Percentiles rank a stretch among this genome's conserved stretches.
phyloP scores from a whole-genome alignment of 2,797 vertebrate species.

The Melanogrammus aeglefinus region DNA sequence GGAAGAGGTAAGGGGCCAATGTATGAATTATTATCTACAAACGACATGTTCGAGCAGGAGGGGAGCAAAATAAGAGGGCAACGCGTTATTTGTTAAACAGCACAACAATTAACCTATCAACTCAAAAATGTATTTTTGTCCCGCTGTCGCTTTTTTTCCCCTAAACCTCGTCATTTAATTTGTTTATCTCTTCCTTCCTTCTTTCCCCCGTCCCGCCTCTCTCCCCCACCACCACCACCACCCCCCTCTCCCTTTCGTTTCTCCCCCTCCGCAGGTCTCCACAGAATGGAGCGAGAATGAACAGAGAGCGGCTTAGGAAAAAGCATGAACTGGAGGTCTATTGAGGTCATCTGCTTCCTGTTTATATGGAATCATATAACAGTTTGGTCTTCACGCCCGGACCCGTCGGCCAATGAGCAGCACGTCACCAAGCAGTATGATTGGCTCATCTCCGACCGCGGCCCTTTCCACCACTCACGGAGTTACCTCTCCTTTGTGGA shows the following conservation, averaged over 20 bases:
- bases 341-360: slow-evolving; percentile 99
- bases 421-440: slow-evolving; percentile 99
- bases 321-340: slow-evolving; percentile 99
- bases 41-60: too few species aligned
- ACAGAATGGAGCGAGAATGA: slow-evolving; percentile 99
- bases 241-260: slow-evolving; percentile 41
- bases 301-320: slow-evolving; percentile 98
- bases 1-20: slow-evolving; percentile 58
- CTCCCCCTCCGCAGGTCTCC: slow-evolving; percentile 84
- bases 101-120: neutral
- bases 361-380: slow-evolving; percentile 99
- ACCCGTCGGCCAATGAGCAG: slow-evolving; percentile 91
- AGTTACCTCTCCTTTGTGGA: slow-evolving; percentile 99
- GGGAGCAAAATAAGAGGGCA: neutral
- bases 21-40: neutral
- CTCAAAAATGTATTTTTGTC: neutral
- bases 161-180: neutral
- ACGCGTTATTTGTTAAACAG: neutral
- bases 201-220: too few species aligned
- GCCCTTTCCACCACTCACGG: slow-evolving; percentile 99
- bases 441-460: slow-evolving; percentile 99
- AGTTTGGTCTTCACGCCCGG: slow-evolving; percentile 95
- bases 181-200: neutral
- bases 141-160: neutral
- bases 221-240: too few species aligned